Conservation (phyloP, 2,797 vertebrate genomes). For the Poecilia picta region DNA sequence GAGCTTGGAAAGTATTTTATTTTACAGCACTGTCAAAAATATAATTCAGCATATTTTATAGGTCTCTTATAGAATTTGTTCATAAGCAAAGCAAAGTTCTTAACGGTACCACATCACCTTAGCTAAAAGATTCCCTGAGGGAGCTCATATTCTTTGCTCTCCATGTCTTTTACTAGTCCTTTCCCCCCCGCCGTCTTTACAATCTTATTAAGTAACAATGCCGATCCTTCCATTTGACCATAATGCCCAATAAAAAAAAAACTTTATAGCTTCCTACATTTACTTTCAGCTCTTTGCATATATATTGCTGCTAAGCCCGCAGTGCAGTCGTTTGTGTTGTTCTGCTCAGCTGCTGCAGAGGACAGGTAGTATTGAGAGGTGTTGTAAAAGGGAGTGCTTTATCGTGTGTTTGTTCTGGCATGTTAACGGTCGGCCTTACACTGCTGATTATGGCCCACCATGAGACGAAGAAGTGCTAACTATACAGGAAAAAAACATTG, state of each 20-base stretch:
- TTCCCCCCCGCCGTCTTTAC: constrained; percentile 52
- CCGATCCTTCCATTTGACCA: constrained; percentile 56
- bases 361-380: constrained; percentile 67
- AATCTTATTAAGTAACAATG: constrained; percentile 70
- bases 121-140: constrained; percentile 40
- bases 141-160: constrained; percentile 49
- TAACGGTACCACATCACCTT: constrained; percentile 34
- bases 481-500: constrained; percentile 39
- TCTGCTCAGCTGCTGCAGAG: constrained; percentile 54
- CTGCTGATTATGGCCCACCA: constrained; percentile 63
- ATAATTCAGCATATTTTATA: constrained; percentile 25
- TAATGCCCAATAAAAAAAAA: constrained; percentile 70
- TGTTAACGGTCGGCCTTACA: constrained; percentile 73
- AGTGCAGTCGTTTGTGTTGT: constrained; percentile 49
- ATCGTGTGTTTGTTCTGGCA: constrained; percentile 76
- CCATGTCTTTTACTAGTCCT: constrained; percentile 64
- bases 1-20: background rate
- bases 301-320: constrained; percentile 53
- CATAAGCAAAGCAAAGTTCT: constrained; percentile 36
- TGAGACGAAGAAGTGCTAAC: constrained; percentile 54
- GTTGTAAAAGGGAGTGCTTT: constrained; percentile 72
- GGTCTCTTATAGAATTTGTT: constrained; percentile 42
- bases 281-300: constrained; percentile 66
- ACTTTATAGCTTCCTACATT: constrained; percentile 72
- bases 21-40: constrained; percentile 4